phyloP scores from a whole-genome alignment of 2,113 vertebrate genomes.

The Scomber colias region DNA sequence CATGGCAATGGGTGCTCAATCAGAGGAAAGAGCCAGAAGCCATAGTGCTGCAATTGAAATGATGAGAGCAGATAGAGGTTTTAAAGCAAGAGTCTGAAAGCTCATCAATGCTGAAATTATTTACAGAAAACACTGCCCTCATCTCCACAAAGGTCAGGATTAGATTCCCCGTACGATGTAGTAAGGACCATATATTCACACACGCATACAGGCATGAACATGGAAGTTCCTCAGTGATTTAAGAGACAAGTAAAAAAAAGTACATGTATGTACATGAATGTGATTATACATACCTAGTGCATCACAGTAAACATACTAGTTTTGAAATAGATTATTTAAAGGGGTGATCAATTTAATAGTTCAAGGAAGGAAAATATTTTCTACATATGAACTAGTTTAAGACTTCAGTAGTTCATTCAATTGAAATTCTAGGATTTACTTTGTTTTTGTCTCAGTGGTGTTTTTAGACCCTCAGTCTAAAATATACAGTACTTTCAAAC shows the following conservation, averaged over 20 bases:
- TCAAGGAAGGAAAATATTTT: background rate
- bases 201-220: background rate
- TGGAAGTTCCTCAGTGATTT: conserved; percentile 27
- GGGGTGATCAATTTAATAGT: background rate
- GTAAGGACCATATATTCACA: background rate
- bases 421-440: conserved; percentile 17
- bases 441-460: background rate
- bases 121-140: background rate
- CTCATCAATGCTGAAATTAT: background rate
- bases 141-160: background rate
- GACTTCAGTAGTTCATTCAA: background rate
- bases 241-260: conserved; percentile 1
- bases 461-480: background rate
- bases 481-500: background rate
- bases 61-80: conserved; percentile 36
- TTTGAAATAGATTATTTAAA: background rate
- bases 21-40: conserved; percentile 73
- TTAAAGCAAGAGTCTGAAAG: conserved; percentile 22
- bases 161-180: background rate
- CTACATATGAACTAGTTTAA: background rate
- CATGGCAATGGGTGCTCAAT: conserved; percentile 87
- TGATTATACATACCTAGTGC: background rate
- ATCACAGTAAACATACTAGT: background rate
- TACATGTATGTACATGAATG: background rate
- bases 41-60: conserved; percentile 47